phyloP scores from a whole-genome alignment of 2,888 invertebrate genomes.

The Psococerastis gibbosa region DNA sequence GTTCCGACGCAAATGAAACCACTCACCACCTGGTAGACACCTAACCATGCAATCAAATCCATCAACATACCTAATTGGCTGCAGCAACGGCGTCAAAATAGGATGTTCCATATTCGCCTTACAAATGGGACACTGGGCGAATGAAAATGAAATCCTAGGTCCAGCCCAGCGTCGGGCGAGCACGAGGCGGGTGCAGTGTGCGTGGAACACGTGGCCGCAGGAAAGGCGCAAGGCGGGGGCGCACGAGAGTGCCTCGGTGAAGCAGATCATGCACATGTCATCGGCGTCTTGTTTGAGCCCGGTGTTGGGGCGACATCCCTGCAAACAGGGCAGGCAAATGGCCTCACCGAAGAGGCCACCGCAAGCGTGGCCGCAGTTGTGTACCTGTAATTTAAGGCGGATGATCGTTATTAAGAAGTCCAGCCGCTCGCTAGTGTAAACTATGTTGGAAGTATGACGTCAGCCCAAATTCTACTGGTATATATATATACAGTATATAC shows the following conservation, averaged over 20 bases:
- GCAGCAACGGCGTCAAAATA: constrained; percentile 53
- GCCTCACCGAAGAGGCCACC: constrained; percentile 80
- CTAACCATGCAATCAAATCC: too few species aligned
- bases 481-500: too few species aligned
- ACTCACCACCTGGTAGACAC: too few species aligned
- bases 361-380: constrained; percentile 80
- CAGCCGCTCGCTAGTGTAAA: too few species aligned
- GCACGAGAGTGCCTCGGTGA: constrained; percentile 87
- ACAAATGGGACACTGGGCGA: constrained; percentile 91
- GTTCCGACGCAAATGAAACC: too few species aligned
- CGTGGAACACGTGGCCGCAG: constrained; percentile 93
- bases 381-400: constrained; percentile 31
- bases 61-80: constrained; percentile 48
- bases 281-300: constrained; percentile 83
- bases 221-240: constrained; percentile 82
- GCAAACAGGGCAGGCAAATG: constrained; percentile 74
- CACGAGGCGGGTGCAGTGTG: constrained; percentile 74
- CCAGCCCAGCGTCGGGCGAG: constrained; percentile 81
- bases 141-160: constrained; percentile 89
- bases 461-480: too few species aligned
- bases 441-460: too few species aligned
- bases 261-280: constrained; percentile 99
- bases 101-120: constrained; percentile 78
- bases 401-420: too few species aligned
- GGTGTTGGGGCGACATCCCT: constrained; percentile 42